phyloP scores from a whole-genome alignment of 2,113 vertebrate species.

The Trematomus loennbergii region DNA sequence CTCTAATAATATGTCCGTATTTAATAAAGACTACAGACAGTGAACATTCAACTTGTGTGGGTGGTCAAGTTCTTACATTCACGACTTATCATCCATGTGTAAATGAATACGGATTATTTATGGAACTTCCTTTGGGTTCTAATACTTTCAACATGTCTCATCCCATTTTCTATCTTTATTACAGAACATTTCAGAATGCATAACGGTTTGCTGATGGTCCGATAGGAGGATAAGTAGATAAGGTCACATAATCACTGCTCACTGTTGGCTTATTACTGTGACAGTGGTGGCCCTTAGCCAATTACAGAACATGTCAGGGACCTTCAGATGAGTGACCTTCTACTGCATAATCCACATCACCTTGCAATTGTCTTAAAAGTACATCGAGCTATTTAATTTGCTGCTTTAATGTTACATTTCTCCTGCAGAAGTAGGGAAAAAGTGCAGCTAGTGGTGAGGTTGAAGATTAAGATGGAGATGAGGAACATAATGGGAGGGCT shows the following conservation, averaged over 20 bases:
- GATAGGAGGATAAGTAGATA: conserved; percentile 20
- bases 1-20: no score
- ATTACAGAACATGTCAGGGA: conserved; percentile 53
- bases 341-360: conserved; percentile 44
- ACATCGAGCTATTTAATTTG: conserved; percentile 34
- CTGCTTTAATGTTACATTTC: conserved; percentile 29
- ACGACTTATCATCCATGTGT: neutral
- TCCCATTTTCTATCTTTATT: conserved; percentile 1
- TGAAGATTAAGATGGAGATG: conserved; percentile 69
- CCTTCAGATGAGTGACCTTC: conserved; percentile 58
- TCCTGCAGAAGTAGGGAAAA: neutral
- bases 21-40: no score
- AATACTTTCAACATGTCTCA: neutral
- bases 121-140: neutral
- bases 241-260: conserved; percentile 47
- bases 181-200: neutral
- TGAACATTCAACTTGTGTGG: neutral
- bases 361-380: conserved; percentile 52
- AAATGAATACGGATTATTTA: neutral
- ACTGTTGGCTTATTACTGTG: conserved; percentile 43
- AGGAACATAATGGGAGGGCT: conserved; percentile 68
- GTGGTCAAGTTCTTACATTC: neutral
- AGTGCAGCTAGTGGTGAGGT: conserved; percentile 22
- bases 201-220: neutral
- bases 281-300: conserved; percentile 42